Conservation (phyloP, 2,888 invertebrate species). For the Dexiosoma caninum region DNA sequence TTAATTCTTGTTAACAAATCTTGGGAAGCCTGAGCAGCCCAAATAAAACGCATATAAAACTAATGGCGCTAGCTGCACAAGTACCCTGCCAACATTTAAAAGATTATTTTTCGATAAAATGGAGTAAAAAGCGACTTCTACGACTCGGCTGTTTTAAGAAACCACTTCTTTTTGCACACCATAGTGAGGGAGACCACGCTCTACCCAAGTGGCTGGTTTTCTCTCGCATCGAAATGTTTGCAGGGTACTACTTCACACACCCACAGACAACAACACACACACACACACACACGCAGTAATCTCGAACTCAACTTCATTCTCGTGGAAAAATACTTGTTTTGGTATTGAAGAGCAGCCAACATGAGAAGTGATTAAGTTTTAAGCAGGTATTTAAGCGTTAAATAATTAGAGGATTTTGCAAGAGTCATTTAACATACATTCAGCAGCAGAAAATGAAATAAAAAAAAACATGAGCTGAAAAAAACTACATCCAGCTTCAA, state of each 20-base stretch:
- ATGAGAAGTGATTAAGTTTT: constrained; percentile 57
- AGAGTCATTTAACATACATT: constrained; percentile 37
- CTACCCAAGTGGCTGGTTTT: no score
- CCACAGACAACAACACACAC: no score
- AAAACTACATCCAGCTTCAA: not conserved
- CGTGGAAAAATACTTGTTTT: not conserved
- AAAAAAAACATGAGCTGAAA: not conserved
- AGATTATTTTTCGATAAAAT: no score
- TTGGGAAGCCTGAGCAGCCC: not conserved
- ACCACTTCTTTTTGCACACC: no score
- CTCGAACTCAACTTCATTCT: no score
- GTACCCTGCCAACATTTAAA: no score
- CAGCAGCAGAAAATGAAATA: not conserved
- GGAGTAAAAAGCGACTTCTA: no score
- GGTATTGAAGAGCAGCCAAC: constrained; percentile 4
- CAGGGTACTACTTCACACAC: no score
- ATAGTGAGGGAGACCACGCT: no score
- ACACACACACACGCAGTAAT: not conserved
- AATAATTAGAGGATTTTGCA: constrained; percentile 60
- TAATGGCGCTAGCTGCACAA: constrained; percentile 58
- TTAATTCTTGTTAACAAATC: not conserved
- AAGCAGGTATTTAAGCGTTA: constrained; percentile 62
- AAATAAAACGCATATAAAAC: constrained; percentile 44
- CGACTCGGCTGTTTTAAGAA: no score
- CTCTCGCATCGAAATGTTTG: no score